Evolutionary conservation across 2,888 invertebrate species (phyloP).

Genomic region (Pollenia angustigena): DNA sequence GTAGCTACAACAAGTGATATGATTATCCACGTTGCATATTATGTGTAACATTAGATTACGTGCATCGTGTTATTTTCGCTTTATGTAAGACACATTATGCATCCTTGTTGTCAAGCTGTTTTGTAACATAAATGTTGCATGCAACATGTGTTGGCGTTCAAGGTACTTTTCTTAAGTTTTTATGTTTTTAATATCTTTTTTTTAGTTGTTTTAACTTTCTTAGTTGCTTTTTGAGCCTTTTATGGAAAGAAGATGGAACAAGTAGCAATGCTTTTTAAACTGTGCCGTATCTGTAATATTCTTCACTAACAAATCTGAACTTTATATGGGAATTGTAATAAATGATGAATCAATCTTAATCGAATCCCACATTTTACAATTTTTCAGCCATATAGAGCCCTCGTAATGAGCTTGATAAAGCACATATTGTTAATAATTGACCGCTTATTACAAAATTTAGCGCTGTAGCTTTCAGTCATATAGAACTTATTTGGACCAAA

Average conservation of each 20-base stretch:
- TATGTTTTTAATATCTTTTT: not conserved
- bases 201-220: not conserved
- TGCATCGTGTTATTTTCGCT: constrained; percentile 53
- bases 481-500: too few species aligned
- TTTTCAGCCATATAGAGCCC: too few species aligned
- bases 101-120: constrained; percentile 57
- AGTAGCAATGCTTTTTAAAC: too few species aligned
- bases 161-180: constrained; percentile 32
- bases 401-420: too few species aligned
- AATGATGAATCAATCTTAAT: too few species aligned
- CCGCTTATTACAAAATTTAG: too few species aligned
- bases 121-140: constrained; percentile 49
- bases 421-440: too few species aligned
- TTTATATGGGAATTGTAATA: too few species aligned
- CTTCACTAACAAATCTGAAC: too few species aligned
- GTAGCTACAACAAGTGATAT: constrained; percentile 40
- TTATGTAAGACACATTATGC: constrained; percentile 41
- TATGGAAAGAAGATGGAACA: not conserved
- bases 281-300: too few species aligned
- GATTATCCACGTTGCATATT: constrained; percentile 64
- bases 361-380: too few species aligned
- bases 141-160: constrained; percentile 63
- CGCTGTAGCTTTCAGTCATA: too few species aligned
- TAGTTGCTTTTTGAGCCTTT: not conserved
- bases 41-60: constrained; percentile 57